Conservation (phyloP, 2,888 invertebrate species). For the Acanthoscelides obtectus region DNA sequence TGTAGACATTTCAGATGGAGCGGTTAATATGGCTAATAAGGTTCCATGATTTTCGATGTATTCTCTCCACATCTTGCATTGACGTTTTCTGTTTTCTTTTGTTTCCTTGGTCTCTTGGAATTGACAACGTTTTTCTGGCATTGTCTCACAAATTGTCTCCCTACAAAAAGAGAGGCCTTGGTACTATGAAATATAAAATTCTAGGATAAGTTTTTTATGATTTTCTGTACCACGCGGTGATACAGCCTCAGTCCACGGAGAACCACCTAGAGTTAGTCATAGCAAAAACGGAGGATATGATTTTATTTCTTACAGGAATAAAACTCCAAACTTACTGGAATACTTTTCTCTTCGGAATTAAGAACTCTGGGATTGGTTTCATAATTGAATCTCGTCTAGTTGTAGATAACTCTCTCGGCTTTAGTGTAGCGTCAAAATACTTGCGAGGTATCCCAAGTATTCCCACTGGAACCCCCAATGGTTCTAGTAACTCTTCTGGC, state of each 20-base stretch:
- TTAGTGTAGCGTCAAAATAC: slow-evolving; percentile 56
- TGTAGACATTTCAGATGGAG: not conserved
- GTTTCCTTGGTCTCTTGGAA: slow-evolving; percentile 32
- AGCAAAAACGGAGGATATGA: too few relatives aligned
- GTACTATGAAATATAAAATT: too few relatives aligned
- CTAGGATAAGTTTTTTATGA: too few relatives aligned
- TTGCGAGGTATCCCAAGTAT: slow-evolving; percentile 56
- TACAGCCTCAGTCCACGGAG: too few relatives aligned
- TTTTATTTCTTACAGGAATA: too few relatives aligned
- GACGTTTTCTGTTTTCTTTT: slow-evolving; percentile 27
- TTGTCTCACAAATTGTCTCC: slow-evolving; percentile 25
- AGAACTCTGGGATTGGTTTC: slow-evolving; percentile 33
- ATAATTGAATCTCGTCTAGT: slow-evolving; percentile 25
- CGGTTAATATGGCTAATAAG: not conserved
- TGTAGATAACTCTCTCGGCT: slow-evolving; percentile 35
- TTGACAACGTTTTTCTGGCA: slow-evolving; percentile 29
- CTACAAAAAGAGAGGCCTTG: not conserved
- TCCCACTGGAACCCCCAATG: slow-evolving; percentile 52
- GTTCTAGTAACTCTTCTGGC: slow-evolving; percentile 52
- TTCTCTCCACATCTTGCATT: slow-evolving; percentile 37
- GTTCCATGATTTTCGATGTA: slow-evolving; percentile 21
- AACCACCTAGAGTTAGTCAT: too few relatives aligned
- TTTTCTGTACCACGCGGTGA: too few relatives aligned
- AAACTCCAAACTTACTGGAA: slow-evolving; percentile 4
- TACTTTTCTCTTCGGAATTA: slow-evolving; percentile 30